Evolutionary conservation across 2,113 vertebrate species (phyloP), one percentile per base, ranked within the genome.

Genomic region (Dascyllus trimaculatus): DNA sequence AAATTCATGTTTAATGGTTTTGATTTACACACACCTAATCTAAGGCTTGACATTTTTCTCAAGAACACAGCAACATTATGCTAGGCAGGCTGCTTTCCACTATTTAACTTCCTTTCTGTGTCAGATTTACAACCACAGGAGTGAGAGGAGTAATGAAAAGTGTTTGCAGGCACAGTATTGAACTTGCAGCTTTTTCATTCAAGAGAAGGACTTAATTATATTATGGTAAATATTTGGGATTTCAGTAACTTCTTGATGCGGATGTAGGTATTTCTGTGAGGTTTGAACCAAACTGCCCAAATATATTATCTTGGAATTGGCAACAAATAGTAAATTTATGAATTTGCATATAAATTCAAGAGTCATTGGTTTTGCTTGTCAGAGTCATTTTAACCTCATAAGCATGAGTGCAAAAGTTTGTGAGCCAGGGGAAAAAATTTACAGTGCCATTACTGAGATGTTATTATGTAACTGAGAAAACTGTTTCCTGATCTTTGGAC

Each of bases 401-500:
- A n/a, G n/a, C n/a, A n/a, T n/a, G n/a, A n/a, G n/a, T n/a, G 9
- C 35, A 35, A 35, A 35, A 40, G 38, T 40, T 40, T 40, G 26
- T 29, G 26, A 29, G 26, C 38, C 38, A 40, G 9, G 7, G 38
- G 26, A n/a, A n/a, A n/a, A 29, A 29, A 29, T 29, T 4, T 40
- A 40, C 38, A 8, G 38, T 40, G 38, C 9, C 38, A 40, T 40
- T 40, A 40, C 38, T 40, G 4, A 18, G n/a, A 61, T 57, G 83
- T 81, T 78, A 75, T 81, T 84, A 57, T 78, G 61, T 81, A 78
- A 80, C 79, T 65, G 2, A 51, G 35, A 25, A 63, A 71, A 56
- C 57, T 29, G 21, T 32, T 62, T n/a, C n/a, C 19, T 21, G 60
- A 71, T 51, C 54, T 65, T 75, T 70, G 52, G 35, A 64, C 71